phyloP scores from a whole-genome alignment of 2,888 invertebrate genomes.

The Buathra laborator region DNA sequence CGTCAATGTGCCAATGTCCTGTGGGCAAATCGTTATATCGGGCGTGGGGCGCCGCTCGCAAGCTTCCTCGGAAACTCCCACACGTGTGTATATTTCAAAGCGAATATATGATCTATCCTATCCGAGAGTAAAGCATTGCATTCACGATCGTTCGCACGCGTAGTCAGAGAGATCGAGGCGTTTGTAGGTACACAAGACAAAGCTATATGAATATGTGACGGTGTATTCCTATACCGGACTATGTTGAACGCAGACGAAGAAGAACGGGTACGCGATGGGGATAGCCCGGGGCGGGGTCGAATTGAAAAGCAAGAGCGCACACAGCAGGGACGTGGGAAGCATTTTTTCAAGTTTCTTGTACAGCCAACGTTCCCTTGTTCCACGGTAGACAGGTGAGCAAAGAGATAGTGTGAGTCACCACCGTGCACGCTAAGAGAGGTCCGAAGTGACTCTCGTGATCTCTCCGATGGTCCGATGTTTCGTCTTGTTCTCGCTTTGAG shows the following conservation, averaged over 20 bases:
- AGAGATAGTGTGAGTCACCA: constrained; percentile 75
- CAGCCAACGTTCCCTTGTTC: constrained; percentile 31
- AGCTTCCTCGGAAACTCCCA: constrained; percentile 66
- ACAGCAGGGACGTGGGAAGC: constrained; percentile 77
- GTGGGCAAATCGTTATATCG: constrained; percentile 50
- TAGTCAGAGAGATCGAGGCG: constrained; percentile 2
- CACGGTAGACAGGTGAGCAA: constrained; percentile 67
- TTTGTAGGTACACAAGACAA: constrained; percentile 9
- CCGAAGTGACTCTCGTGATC: constrained; percentile 69
- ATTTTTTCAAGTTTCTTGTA: constrained; percentile 51
- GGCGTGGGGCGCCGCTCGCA: constrained; percentile 16
- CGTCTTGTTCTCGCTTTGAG: constrained; percentile 69
- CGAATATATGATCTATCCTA: neutral
- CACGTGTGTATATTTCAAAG: constrained; percentile 43
- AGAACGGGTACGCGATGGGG: constrained; percentile 35
- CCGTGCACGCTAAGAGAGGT: neutral
- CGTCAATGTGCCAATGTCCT: constrained; percentile 29
- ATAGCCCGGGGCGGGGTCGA: constrained; percentile 77
- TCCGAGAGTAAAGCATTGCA: constrained; percentile 17
- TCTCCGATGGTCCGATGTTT: constrained; percentile 68
- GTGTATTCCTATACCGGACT: neutral
- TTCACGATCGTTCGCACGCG: constrained; percentile 55
- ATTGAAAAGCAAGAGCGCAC: constrained; percentile 75
- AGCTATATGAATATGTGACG: constrained; percentile 7
- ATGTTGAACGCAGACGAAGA: constrained; percentile 19